Evolutionary conservation across 2,113 vertebrate species (phyloP), one percentile per base, ranked within the genome.

Genomic region (Syngnathoides biaculeatus): DNA sequence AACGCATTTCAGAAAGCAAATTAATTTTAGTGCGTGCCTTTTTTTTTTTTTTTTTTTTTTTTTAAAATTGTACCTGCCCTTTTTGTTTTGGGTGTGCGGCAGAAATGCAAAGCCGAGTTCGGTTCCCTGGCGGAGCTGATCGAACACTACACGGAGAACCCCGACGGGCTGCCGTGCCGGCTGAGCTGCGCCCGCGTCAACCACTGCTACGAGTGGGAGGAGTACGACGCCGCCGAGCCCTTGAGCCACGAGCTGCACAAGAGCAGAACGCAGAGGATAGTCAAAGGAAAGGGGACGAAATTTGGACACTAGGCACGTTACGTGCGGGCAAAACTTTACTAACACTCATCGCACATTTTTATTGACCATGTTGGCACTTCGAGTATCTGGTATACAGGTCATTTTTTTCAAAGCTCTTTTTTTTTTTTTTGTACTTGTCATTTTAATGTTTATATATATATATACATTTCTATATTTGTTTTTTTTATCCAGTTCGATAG

Each of bases 201-300:
- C 86, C 95, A 95, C 35, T 86, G 91, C 78, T 98, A 97, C 0
- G 94, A 98, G 87, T 93, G 93, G 82, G 92, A 86, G 72, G 92
- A 86, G 72, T 91, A 85, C 91, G 93, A 60, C 40, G 13, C 22
- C 8, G 9, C 40, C 8, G n/a, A 13, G 6, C n/a, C 22, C 10
- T 70, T 39, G 56, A 22, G 52, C 20, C 38, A 56, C 0, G 76
- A 74, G 27, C 60, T 48, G 2, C 69, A 17, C 24, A 77, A 71
- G 77, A 50, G 43, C 55, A 45, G 58, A 39, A 13, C 27, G 0
- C 73, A 79, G 73, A 75, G 73, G 61, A 60, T 38, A 8, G 8
- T 69, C 14, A 50, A 78, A 68, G 48, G 58, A 64, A 20, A 85
- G 78, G 78, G 55, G 84, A 40, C 85, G 63, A 83, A 62, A 57